Evolutionary conservation across 2,888 invertebrate species (phyloP).

Genomic region (Troglohyphantes excavatus): DNA sequence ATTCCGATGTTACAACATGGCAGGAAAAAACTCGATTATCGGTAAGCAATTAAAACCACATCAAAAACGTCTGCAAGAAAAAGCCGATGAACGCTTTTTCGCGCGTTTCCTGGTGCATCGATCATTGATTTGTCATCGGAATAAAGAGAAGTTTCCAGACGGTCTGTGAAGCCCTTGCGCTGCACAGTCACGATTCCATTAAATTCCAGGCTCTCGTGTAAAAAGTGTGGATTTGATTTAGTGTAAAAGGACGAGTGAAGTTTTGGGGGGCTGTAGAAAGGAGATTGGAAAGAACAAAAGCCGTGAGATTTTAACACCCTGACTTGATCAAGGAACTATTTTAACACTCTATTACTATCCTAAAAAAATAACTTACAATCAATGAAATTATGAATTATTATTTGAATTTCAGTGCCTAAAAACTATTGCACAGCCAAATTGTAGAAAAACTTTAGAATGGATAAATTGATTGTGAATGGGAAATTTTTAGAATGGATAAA

Average conservation of each 20-base stretch:
- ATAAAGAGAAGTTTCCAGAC: conserved; percentile 10
- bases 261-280: too few species aligned
- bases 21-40: conserved; percentile 32
- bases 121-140: conserved; percentile 65
- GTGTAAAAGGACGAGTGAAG: not conserved
- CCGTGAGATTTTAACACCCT: not conserved
- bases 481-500: too few species aligned
- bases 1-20: not conserved
- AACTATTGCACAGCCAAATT: too few species aligned
- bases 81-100: conserved; percentile 40
- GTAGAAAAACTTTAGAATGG: too few species aligned
- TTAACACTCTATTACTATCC: too few species aligned
- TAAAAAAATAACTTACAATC: too few species aligned
- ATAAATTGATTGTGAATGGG: too few species aligned
- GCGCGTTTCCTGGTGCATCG: conserved; percentile 45
- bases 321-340: not conserved
- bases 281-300: not conserved
- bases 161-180: not conserved
- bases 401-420: too few species aligned
- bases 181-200: conserved; percentile 33
- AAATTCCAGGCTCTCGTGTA: not conserved
- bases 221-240: not conserved
- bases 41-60: conserved; percentile 52
- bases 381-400: too few species aligned
- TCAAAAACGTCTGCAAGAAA: conserved; percentile 24